phyloP scores from a whole-genome alignment of 2,888 invertebrate genomes.

The Macaria notata region DNA sequence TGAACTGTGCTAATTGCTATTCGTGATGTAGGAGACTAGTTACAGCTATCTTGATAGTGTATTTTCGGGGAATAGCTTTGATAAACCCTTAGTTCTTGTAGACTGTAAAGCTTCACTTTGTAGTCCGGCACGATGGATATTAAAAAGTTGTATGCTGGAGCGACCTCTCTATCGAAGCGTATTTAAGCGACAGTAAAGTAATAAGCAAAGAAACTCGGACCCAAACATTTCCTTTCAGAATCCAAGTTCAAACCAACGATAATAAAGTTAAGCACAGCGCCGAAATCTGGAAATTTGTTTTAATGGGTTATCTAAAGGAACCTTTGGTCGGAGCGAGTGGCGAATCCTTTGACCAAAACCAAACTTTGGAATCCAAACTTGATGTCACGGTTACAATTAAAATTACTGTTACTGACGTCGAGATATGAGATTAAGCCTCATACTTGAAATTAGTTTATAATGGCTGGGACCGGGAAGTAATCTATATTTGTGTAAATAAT shows the following conservation, averaged over 20 bases:
- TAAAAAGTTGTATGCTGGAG: not conserved
- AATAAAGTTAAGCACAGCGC: slow-evolving; percentile 15
- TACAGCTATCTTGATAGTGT: too few relatives aligned
- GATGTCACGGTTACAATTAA: slow-evolving; percentile 56
- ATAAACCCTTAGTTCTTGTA: too few relatives aligned
- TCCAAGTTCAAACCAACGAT: slow-evolving; percentile 7
- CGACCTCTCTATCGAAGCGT: not conserved
- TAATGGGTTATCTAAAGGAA: slow-evolving; percentile 59
- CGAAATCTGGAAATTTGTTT: slow-evolving; percentile 51
- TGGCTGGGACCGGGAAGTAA: not conserved
- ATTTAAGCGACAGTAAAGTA: not conserved
- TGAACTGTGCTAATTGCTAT: slow-evolving; percentile 21
- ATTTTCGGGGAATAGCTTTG: too few relatives aligned
- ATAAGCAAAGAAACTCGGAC: not conserved
- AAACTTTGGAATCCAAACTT: slow-evolving; percentile 57
- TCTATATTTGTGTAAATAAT: not conserved
- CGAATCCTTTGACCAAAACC: slow-evolving; percentile 59
- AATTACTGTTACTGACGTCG: slow-evolving; percentile 48
- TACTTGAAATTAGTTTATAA: not conserved
- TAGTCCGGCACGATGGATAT: too few relatives aligned
- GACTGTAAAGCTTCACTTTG: too few relatives aligned
- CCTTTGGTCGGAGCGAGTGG: slow-evolving; percentile 43
- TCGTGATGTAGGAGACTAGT: not conserved
- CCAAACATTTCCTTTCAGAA: not conserved
- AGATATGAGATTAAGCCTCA: slow-evolving; percentile 37